Percentiles rank a stretch among this genome's conserved stretches.
Evolutionary conservation across 2,797 vertebrate genomes (phyloP).

Genomic region (Acanthopagrus latus): DNA sequence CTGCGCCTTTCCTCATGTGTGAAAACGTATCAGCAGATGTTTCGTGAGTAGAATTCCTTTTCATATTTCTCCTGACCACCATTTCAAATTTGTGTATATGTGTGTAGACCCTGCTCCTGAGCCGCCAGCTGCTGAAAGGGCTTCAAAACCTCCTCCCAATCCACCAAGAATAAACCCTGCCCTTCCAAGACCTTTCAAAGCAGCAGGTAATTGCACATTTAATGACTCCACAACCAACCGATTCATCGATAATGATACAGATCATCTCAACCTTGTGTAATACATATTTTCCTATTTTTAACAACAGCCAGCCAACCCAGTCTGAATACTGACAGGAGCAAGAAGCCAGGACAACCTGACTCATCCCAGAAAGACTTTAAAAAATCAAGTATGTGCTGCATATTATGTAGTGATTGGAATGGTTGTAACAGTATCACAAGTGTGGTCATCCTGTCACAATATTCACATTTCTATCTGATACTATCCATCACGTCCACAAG

Average conservation of each 20-base stretch:
- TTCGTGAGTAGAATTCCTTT: neutral
- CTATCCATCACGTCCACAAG: slow-evolving; percentile 61
- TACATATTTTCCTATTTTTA: neutral
- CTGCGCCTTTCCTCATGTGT: no score
- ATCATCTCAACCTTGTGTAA: neutral
- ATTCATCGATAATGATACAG: neutral
- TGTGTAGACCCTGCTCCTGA: slow-evolving; percentile 26
- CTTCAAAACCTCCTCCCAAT: neutral
- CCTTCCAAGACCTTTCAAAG: slow-evolving; percentile 8
- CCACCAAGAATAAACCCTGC: neutral
- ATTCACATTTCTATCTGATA: neutral
- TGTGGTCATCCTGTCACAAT: neutral
- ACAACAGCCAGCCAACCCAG: neutral
- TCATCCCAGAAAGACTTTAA: neutral
- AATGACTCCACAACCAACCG: neutral
- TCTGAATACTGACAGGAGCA: slow-evolving; percentile 9
- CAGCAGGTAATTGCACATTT: slow-evolving; percentile 25
- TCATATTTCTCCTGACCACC: neutral
- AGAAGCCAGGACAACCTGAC: slow-evolving; percentile 19
- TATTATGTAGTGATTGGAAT: neutral
- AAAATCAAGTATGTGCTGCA: slow-evolving; percentile 44
- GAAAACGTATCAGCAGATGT: neutral
- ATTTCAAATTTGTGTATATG: neutral
- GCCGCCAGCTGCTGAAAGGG: neutral
- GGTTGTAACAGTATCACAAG: neutral